Base-by-base conservation (phyloP, 2,888 invertebrate genomes). In the Cosmopolites sordidus region DNA sequence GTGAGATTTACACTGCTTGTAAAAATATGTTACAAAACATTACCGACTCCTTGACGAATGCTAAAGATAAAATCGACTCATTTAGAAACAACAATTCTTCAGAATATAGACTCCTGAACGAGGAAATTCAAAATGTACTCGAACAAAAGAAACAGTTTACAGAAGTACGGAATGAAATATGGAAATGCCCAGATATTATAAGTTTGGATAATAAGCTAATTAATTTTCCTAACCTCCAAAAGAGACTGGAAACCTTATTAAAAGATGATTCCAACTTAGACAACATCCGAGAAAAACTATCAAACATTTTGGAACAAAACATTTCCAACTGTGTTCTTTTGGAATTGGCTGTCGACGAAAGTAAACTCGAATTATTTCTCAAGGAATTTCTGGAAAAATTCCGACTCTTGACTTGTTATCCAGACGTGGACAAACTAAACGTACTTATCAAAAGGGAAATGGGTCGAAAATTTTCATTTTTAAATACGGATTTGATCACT, bases 311-410 rank as follows among this genome's bases (percentile, higher is more conserved):
- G 16, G 43, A 53, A 18, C 38, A 48, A 18, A 16, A 38, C 17
- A 18, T 44, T 40, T 9, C 16, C 8, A 30, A 48, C 12, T 18
- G 16, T 33, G 33, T 33, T 14, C 6, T 38, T 22, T 4, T 54
- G 42, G 27, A 43, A 29, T 8, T 54, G n/a, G 12, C 38, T 15
- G 15, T 43, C 14, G 30, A 33, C 11, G 12, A 33, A 4, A 5
- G 4, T 11, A 33, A 33, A 33, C 33, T 33, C 3, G 44, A 43
- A 1, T 3, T 5, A 14, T 18, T 38, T 40, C 14, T 54, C 1
- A 12, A 45, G 1, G 54, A 58, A 29, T 58, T 58, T 46, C 29
- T 54, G 2, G 41, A 48, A 14, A 45, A 40, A 41, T 58, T 58
- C 40, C 37, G 37, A 9, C 22, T 58, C 2, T 22, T 58, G 14